Evolutionary conservation across 2,113 vertebrate genomes (phyloP).

Genomic region (Saguinus midas): DNA sequence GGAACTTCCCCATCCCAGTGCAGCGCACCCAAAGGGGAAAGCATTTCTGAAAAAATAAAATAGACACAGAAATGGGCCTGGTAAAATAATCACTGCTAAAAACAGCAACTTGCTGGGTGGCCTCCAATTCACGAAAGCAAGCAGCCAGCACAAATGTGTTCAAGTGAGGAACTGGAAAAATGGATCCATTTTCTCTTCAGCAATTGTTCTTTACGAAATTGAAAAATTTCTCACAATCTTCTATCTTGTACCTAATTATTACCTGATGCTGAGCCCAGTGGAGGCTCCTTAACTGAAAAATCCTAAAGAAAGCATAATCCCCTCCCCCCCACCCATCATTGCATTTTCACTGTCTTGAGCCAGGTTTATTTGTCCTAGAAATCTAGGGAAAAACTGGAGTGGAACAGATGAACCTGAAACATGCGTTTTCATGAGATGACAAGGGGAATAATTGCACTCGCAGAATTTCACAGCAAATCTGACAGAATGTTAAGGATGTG

Average conservation of each 20-base stretch:
- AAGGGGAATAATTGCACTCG: conserved; percentile 65
- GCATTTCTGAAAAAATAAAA: conserved; percentile 23
- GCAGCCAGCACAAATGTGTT: conserved; percentile 46
- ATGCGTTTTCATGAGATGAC: conserved; percentile 50
- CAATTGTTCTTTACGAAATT: conserved; percentile 56
- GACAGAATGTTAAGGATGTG: conserved; percentile 61
- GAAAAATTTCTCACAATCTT: conserved; percentile 31
- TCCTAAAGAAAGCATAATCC: background rate
- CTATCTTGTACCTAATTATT: conserved; percentile 66
- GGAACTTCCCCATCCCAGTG: background rate
- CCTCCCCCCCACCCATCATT: background rate
- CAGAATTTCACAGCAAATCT: conserved; percentile 71
- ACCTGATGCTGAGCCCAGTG: conserved; percentile 25
- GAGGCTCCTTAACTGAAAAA: conserved; percentile 37
- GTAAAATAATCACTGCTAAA: conserved; percentile 58
- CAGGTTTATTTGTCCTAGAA: background rate
- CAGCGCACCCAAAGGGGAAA: conserved; percentile 39
- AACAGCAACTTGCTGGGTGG: conserved; percentile 54
- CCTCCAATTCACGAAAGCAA: conserved; percentile 54
- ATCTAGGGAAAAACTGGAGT: background rate
- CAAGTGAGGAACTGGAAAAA: background rate
- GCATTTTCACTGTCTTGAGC: background rate
- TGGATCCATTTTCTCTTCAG: conserved; percentile 45
- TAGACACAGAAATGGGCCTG: conserved; percentile 30
- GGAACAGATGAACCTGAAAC: background rate